These are phyloP conservation scores for Bradypodion ventrale DNA, from an alignment of 2,797 vertebrate genomes.

Conservation along the genomic window DNA sequence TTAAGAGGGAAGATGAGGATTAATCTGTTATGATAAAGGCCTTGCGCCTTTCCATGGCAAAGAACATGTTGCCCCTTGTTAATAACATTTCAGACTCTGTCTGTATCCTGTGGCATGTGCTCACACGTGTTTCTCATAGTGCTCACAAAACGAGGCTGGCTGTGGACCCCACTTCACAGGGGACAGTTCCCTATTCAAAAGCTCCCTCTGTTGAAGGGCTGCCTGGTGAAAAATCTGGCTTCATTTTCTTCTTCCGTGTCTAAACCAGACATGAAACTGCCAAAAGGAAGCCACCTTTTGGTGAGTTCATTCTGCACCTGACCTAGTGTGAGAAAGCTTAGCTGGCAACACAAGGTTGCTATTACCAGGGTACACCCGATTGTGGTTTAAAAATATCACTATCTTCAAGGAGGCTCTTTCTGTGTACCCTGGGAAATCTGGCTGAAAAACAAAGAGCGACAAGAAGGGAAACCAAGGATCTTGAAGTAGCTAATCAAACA, in stretches of 20 bases:
- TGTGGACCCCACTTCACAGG: background rate
- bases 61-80: background rate
- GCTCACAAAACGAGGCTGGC: background rate
- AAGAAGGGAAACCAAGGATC: background rate
- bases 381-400: too few relatives aligned
- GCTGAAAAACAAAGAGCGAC: background rate
- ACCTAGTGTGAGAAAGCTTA: too few relatives aligned
- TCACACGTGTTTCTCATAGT: background rate
- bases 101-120: background rate
- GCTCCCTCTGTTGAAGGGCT: background rate
- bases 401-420: too few relatives aligned
- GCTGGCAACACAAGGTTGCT: too few relatives aligned
- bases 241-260: too few relatives aligned
- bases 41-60: background rate
- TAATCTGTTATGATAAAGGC: background rate
- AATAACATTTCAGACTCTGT: background rate
- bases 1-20: background rate
- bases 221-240: too few relatives aligned
- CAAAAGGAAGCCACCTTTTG: too few relatives aligned
- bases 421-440: too few relatives aligned
- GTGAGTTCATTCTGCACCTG: too few relatives aligned
- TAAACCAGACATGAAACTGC: too few relatives aligned
- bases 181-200: background rate
- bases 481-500: background rate
- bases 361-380: too few relatives aligned